Conservation (phyloP, 30 jellyfish, hydroid and myxozoan species). For the Chrysaora quinquecirrha region DNA sequence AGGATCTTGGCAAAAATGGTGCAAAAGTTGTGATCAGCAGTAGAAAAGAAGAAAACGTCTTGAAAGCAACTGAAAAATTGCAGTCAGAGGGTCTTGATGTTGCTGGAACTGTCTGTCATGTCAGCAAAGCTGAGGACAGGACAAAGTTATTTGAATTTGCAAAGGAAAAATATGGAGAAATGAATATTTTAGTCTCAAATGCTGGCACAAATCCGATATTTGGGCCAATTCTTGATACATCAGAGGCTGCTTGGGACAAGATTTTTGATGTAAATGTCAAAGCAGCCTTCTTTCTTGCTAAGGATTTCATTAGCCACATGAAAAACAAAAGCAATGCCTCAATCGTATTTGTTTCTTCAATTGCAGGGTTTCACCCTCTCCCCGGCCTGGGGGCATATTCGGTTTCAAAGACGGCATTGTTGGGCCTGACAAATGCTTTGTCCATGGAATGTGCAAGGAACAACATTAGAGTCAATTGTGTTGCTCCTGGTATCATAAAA, state of each 20-base stretch:
- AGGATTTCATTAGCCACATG: conserved; percentile 75
- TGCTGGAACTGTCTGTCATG: conserved; percentile 88
- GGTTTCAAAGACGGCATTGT: conserved; percentile 94
- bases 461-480: conserved; percentile 94
- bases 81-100: conserved; percentile 73
- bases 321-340: conserved; percentile 74
- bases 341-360: conserved; percentile 81
- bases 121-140: conserved; percentile 74
- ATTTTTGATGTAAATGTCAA: conserved; percentile 86
- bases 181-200: conserved; percentile 86
- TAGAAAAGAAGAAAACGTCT: conserved; percentile 85
- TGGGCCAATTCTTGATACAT: conserved; percentile 79
- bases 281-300: conserved; percentile 80
- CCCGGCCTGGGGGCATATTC: conserved; percentile 96
- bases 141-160: conserved; percentile 61
- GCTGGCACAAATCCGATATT: conserved; percentile 90
- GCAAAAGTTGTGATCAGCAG: conserved; percentile 92
- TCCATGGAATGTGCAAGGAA: conserved; percentile 83
- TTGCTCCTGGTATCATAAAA: conserved; percentile 96
- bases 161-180: conserved; percentile 65
- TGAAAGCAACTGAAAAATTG: conserved; percentile 54
- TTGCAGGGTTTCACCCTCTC: conserved; percentile 81
- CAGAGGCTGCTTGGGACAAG: too few species aligned
- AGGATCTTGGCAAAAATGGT: conserved; percentile 85
- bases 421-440: conserved; percentile 87